Evolutionary conservation across 2,797 vertebrate genomes (phyloP), one percentile per base, ranked within the genome.

Genomic region (Vipera ursinii): DNA sequence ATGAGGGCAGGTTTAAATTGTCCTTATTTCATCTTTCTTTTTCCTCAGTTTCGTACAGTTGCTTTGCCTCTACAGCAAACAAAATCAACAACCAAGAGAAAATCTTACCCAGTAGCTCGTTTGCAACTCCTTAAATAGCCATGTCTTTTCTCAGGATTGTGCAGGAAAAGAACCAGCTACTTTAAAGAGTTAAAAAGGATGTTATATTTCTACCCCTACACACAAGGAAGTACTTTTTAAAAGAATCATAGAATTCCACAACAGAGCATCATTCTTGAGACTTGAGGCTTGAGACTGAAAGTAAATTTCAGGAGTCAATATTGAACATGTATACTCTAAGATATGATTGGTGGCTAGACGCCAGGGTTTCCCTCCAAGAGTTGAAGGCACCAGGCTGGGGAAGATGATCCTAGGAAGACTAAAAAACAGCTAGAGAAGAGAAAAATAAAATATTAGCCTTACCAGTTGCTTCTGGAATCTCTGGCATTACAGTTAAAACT

Each of bases 401-500:
- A 82, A 82, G 55, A 26, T 5, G 2, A 24, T 13, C 2, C 48
- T 4, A 86, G 59, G 48, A 22, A 57, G n/a, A 20, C 15, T 87
- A 22, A 61, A 28, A 61, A 88, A 57, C 6, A 86, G 22, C 4
- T n/a, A 26, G 26, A 17, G 9, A 57, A 28, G 1, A 73, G 9
- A 24, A 87, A 86, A 44, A 9, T 28, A 53, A 88, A 88, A 22
- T 44, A 32, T 20, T n/a, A 3, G 22, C 48, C 89, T 90, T 92
- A 93, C 93, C 91, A 4, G 17, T 56, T n/a, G 63, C 13, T 63
- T 88, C 48, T 48, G 91, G 88, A 28, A 93, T 24, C 26, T 92
- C 56, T 48, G 93, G 91, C 3, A 93, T 13, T 1, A 92, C 61
- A 24, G 9, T 63, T 12, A 63, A 90, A 90, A 93, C 38, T 12